Evolutionary conservation across 2,113 vertebrate genomes (phyloP).

Genomic region (Paradoxurus hermaphroditus): DNA sequence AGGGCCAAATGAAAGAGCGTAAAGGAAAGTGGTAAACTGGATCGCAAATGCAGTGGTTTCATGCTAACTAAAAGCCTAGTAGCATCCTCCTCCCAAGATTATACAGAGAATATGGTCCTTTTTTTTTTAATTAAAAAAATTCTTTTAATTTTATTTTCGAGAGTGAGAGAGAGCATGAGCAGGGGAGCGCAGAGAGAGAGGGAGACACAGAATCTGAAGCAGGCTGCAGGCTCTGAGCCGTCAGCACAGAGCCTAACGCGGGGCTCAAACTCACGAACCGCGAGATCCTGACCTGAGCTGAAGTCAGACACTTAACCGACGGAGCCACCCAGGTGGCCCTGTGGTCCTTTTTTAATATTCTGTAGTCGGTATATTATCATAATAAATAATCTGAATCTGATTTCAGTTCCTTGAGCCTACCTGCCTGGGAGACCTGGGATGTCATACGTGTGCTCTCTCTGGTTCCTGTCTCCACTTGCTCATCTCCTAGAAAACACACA

Average conservation of each 20-base stretch:
- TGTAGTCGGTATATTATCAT: neutral
- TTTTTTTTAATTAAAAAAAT: too few relatives aligned
- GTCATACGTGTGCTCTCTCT: neutral
- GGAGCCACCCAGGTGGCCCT: too few relatives aligned
- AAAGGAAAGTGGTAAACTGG: neutral
- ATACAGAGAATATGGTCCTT: neutral
- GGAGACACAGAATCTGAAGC: too few relatives aligned
- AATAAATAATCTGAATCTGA: neutral
- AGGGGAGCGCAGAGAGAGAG: too few relatives aligned
- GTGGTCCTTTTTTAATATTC: neutral
- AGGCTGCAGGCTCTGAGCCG: too few relatives aligned
- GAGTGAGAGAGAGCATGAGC: too few relatives aligned
- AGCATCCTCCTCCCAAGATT: neutral
- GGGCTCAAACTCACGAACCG: too few relatives aligned
- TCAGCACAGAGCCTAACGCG: too few relatives aligned
- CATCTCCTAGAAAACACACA: neutral
- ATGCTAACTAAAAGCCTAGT: neutral
- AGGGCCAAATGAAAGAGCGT: neutral
- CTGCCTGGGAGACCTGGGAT: neutral
- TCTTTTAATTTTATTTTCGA: too few relatives aligned
- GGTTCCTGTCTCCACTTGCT: neutral
- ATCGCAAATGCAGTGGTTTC: neutral
- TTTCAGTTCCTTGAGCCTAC: neutral
- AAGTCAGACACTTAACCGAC: too few relatives aligned
- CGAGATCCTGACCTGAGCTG: too few relatives aligned